Percentiles rank a stretch among this genome's conserved stretches.
These are phyloP conservation scores for Chinchilla lanigera DNA, from an alignment of 2,113 vertebrate genomes.

Conservation along the genomic window DNA sequence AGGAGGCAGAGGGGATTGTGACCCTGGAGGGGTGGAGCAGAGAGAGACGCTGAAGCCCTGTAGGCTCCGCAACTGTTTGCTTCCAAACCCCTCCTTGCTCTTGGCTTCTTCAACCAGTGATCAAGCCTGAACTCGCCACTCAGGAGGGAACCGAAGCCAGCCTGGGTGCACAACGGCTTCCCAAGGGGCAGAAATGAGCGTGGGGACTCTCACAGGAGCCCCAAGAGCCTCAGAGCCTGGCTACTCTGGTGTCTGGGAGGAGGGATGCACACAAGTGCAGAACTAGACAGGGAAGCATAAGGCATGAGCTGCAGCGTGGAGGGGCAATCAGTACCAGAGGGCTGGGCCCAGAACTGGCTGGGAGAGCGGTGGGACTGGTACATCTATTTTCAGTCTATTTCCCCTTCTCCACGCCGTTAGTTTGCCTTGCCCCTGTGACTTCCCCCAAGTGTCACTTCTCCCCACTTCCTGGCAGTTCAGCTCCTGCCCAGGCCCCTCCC, in stretches of 20 bases:
- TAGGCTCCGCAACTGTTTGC: background rate
- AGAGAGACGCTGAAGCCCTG: background rate
- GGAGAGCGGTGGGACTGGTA: accelerated
- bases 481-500: background rate
- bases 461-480: background rate
- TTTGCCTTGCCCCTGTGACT: background rate
- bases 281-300: background rate
- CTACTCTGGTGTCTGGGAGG: background rate
- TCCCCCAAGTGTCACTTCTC: background rate
- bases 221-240: background rate
- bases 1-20: background rate
- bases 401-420: too few relatives aligned
- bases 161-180: background rate
- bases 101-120: background rate
- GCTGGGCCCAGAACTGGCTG: accelerated
- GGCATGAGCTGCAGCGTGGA: background rate
- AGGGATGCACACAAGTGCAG: background rate
- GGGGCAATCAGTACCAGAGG: accelerated
- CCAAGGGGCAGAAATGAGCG: background rate
- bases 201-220: background rate
- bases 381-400: background rate
- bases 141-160: background rate
- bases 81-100: background rate
- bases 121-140: background rate
- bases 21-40: background rate